Evolutionary conservation across 2,888 invertebrate species (phyloP), one percentile per base, ranked within the genome.

Genomic region (Rhamnusium bicolor): DNA sequence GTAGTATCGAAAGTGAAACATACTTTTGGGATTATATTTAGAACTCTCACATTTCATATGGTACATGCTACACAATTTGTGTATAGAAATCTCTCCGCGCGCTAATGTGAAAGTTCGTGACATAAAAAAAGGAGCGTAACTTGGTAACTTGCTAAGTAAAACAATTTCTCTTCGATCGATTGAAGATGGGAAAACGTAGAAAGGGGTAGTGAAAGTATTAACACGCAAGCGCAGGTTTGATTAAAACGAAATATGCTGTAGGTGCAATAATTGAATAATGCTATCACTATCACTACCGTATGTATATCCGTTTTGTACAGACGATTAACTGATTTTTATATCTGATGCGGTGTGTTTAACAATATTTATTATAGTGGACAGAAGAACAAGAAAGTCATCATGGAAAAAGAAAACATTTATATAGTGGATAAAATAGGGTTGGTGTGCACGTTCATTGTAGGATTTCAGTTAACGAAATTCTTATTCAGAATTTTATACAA

Each of bases 381-480:
- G 12, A 18, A 19, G 21, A 53, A 40, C 16, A 16, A 51, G 21
- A 8, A 53, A 14, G 5, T 14, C 54, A 63, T 21, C 14, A 80
- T 80, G 79, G 56, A 49, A 32, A 49, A 76, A 19, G 73, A 75
- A 65, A 83, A 84, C 18, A 77, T 85, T 51, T 85, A 74, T 19
- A 54, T 79, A 60, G 62, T 91, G 68, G 91, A 91, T 83, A 89
- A 89, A 84, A 80, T 90, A 8, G 90, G 89, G 46, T 81, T 91
- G 46, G 84, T 89, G 75, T 88, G 90, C 77, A 81, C 90, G 73
- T 78, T 85, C 3, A 80, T 87, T 54, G 80, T 91, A 40, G 85
- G 84, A 4, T 84, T 87, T 73, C 87, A 87, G 78, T 63, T 92
- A 47, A 81, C 92, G 67, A 91, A 92, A 19, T 92, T 92, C 46